Evolutionary conservation across 1,140 invertebrate species (phyloP).

Genomic region (Pantala flavescens): DNA sequence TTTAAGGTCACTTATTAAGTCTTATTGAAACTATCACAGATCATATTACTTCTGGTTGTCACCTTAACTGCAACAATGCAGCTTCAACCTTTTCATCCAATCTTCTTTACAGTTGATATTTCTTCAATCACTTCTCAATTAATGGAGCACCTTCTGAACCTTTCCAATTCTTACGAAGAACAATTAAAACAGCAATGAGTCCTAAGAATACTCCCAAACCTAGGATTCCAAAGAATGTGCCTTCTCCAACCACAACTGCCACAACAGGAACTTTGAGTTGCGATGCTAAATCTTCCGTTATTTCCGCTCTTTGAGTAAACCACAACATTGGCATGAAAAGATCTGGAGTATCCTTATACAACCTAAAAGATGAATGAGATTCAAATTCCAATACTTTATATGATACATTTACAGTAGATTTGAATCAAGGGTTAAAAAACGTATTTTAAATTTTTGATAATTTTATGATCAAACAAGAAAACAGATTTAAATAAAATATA

Average conservation of each 20-base stretch:
- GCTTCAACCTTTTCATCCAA: no score
- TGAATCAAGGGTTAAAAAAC: no score
- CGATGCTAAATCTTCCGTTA: constrained; percentile 45
- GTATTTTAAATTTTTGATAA: no score
- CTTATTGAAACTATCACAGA: not conserved
- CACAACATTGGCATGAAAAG: constrained; percentile 59
- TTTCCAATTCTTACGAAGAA: constrained; percentile 14
- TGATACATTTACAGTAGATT: no score
- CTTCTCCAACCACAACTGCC: constrained; percentile 38
- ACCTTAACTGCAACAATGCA: not conserved
- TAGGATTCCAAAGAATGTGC: constrained; percentile 40
- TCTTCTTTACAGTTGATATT: no score
- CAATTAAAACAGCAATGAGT: constrained; percentile 35
- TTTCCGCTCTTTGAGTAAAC: constrained; percentile 55
- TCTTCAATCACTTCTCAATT: not conserved
- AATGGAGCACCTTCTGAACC: not conserved
- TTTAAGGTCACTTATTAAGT: not conserved
- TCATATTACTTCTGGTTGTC: not conserved
- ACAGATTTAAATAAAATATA: no score
- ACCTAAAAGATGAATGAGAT: constrained; percentile 32
- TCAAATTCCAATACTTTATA: no score
- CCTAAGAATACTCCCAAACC: constrained; percentile 39
- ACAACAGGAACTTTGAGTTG: constrained; percentile 43
- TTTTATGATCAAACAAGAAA: no score
- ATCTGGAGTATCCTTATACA: constrained; percentile 42